These are phyloP conservation scores for Platycnemis pennipes DNA, from an alignment of 2,888 invertebrate species.

Conservation along the genomic window DNA sequence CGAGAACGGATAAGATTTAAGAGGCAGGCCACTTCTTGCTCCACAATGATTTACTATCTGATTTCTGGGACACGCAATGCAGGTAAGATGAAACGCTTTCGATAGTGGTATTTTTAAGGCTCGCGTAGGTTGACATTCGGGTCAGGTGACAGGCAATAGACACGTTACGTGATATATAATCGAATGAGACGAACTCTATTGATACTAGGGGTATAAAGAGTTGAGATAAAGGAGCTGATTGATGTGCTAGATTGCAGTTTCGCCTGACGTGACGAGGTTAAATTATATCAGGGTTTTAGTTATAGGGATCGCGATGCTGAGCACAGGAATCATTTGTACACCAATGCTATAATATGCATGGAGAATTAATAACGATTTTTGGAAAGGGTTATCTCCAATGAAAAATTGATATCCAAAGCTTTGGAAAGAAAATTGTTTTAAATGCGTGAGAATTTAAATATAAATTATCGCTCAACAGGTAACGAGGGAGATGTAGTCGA, in stretches of 20 bases:
- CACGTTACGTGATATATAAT: neutral
- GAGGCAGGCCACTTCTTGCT: neutral
- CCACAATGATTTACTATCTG: neutral
- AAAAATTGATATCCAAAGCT: no score
- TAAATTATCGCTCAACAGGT: no score
- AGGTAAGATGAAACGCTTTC: neutral
- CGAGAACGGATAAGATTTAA: neutral
- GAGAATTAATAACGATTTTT: no score
- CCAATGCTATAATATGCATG: neutral
- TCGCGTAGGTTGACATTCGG: neutral
- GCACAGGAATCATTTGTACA: neutral
- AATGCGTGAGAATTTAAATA: no score
- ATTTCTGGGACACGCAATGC: neutral
- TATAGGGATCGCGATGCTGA: neutral
- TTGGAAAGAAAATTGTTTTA: no score
- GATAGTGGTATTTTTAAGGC: neutral
- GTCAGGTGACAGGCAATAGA: neutral
- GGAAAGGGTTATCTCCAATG: no score
- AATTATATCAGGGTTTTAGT: neutral
- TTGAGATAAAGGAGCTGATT: neutral
- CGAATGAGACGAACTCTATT: neutral
- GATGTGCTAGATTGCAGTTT: neutral
- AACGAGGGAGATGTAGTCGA: no score
- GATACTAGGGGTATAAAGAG: neutral
- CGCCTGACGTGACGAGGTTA: neutral